Conservation (phyloP, 2,113 vertebrate species). For the Labeo catla region DNA sequence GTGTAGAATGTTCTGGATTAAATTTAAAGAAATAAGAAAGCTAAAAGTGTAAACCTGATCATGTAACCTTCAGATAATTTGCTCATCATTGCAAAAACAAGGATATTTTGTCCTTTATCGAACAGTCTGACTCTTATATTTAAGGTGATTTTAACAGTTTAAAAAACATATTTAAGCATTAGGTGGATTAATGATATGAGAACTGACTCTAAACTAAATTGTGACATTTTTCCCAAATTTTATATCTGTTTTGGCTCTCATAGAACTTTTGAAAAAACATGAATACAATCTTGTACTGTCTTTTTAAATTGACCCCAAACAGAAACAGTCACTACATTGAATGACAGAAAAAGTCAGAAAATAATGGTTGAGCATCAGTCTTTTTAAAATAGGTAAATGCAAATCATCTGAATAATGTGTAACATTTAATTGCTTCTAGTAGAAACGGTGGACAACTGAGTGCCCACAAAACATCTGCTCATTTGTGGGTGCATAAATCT, state of each 20-base stretch:
- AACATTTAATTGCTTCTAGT: background rate
- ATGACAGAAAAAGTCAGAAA: background rate
- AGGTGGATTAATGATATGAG: background rate
- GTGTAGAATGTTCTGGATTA: background rate
- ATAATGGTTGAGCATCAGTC: background rate
- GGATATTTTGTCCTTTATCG: background rate
- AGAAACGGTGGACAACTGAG: background rate
- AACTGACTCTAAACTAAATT: background rate
- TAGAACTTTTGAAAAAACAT: background rate
- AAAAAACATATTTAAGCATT: background rate
- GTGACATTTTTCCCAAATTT: background rate
- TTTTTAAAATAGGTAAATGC: background rate
- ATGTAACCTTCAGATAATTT: background rate
- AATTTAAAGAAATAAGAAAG: background rate
- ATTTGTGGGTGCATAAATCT: slow-evolving; percentile 16
- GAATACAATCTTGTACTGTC: background rate
- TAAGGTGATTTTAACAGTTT: background rate
- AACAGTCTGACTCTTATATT: background rate
- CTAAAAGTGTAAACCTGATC: background rate
- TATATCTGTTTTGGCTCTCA: background rate
- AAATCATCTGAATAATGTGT: background rate
- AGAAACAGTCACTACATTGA: background rate
- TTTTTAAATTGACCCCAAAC: too few species aligned
- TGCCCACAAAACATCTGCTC: background rate
- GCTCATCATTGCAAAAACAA: background rate